Conservation (phyloP, 2,888 invertebrate species). For the Orthosia cruda region DNA sequence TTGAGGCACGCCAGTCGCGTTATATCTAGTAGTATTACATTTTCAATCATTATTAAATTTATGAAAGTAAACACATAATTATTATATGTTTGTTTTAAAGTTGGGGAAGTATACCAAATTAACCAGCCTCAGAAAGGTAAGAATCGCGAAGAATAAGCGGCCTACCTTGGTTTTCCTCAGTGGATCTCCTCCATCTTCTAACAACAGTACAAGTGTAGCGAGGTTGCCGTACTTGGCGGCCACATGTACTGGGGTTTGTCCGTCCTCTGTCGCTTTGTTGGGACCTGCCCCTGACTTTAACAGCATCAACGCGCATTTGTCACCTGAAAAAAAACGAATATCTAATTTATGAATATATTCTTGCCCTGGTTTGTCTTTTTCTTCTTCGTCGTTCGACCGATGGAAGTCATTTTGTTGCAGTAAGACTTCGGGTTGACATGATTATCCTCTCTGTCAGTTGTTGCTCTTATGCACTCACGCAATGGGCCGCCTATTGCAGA, state of each 20-base stretch:
- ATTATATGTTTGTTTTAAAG: not conserved
- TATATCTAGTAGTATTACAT: not conserved
- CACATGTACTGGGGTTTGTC: slow-evolving; percentile 99
- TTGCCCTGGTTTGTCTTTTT: too few relatives aligned
- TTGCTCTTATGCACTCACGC: too few relatives aligned
- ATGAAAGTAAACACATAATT: not conserved
- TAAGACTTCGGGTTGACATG: too few relatives aligned
- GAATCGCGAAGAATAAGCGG: not conserved
- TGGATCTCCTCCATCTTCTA: slow-evolving; percentile 99
- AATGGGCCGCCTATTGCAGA: too few relatives aligned
- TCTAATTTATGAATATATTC: too few relatives aligned
- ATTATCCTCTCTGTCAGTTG: too few relatives aligned
- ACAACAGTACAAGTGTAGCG: slow-evolving; percentile 95
- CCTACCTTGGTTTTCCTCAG: slow-evolving; percentile 97
- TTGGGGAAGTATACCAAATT: not conserved
- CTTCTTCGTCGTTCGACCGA: too few relatives aligned
- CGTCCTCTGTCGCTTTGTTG: slow-evolving; percentile 98
- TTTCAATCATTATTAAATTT: too few relatives aligned
- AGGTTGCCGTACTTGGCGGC: slow-evolving; percentile 98
- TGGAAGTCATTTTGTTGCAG: too few relatives aligned
- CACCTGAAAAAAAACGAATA: slow-evolving; percentile 75
- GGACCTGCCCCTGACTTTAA: slow-evolving; percentile 99
- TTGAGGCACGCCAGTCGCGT: not conserved
- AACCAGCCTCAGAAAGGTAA: not conserved
- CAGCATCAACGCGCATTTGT: slow-evolving; percentile 98